phyloP scores from a whole-genome alignment of 2,113 vertebrate genomes.

The Platichthys stellatus region DNA sequence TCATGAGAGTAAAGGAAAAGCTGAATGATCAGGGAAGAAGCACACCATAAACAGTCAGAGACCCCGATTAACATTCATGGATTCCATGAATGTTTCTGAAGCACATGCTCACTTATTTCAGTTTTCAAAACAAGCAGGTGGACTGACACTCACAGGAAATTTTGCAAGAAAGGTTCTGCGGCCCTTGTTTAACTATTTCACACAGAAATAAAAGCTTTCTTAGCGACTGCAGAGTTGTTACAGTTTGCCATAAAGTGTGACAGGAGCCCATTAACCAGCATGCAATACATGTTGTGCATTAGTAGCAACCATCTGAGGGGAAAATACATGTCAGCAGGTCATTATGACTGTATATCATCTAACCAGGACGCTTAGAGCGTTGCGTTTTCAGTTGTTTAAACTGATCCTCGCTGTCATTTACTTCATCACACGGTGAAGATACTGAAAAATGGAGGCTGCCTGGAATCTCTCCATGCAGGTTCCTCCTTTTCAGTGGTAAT shows the following conservation, averaged over 20 bases:
- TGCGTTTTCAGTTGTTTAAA: slow-evolving; percentile 7
- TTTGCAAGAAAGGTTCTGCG: slow-evolving; percentile 19
- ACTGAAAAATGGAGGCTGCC: slow-evolving; percentile 1
- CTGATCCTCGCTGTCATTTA: slow-evolving; percentile 39
- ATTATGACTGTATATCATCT: slow-evolving; percentile 36
- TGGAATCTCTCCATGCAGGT: background rate
- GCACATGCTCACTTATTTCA: slow-evolving; percentile 50
- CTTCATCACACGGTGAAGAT: slow-evolving; percentile 39
- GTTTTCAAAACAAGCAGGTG: slow-evolving; percentile 29
- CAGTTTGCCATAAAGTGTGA: slow-evolving; percentile 46
- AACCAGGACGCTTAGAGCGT: slow-evolving; percentile 14
- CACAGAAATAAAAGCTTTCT: slow-evolving; percentile 34
- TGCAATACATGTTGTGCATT: slow-evolving; percentile 70
- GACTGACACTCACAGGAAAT: slow-evolving; percentile 30
- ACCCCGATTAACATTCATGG: slow-evolving; percentile 48
- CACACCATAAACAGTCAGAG: slow-evolving; percentile 8
- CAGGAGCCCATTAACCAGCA: slow-evolving; percentile 67
- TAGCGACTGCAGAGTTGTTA: slow-evolving; percentile 15
- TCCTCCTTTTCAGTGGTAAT: slow-evolving; percentile 32
- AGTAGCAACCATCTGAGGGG: slow-evolving; percentile 62
- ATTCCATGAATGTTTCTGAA: slow-evolving; percentile 37
- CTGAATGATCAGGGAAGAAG: slow-evolving; percentile 24
- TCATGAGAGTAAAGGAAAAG: slow-evolving; percentile 23
- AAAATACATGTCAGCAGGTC: slow-evolving; percentile 42
- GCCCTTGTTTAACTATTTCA: background rate